Base-by-base conservation (phyloP, 2,113 vertebrate species). In the Marmota monax region DNA sequence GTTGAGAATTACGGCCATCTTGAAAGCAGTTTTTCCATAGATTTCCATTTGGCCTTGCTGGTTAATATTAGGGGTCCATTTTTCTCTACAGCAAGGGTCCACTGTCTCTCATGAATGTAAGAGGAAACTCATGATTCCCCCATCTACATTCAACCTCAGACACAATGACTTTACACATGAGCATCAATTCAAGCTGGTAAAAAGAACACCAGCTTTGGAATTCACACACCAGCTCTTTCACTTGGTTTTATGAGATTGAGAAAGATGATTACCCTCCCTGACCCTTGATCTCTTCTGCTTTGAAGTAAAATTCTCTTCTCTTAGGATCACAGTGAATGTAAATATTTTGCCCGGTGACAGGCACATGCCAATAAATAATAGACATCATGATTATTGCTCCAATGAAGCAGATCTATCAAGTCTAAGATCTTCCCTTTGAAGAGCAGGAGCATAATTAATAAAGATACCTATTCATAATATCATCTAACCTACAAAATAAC, bases 391-490 rank as follows among this genome's bases (percentile, higher is more conserved):
- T 89, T 67, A 87, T 29, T 90, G 73, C 8, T 76, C 76, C 53
- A 85, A 8, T 18, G 77, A 76, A 80, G 48, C 34, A 83, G 67
- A 72, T 42, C 74, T 79, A 58, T 56, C 72, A 73, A 90, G 72
- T 79, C 76, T 70, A 65, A 70, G 58, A 37, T 6, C 39, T 22
- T 65, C 7, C 73, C 42, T 48, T 77, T 48, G 56, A 87, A 79
- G 56, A 77, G 10, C 2, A 90, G 65, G 42, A 72, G 7, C 22
- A 82, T 32, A 77, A 87, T 83, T 65, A 58, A 42, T 92, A 53
- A 65, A 79, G 77, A 83, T 18, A 79, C 53, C 83, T 96, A 42
- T 45, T 93, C 83, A 73, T 84, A 74, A 42, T 88, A 53, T 93
- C 72, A 48, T 58, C 42, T 93, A 88, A 27, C 73, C 56, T 76